phyloP scores from a whole-genome alignment of 2,797 vertebrate genomes.

The Crocidura indochinensis region DNA sequence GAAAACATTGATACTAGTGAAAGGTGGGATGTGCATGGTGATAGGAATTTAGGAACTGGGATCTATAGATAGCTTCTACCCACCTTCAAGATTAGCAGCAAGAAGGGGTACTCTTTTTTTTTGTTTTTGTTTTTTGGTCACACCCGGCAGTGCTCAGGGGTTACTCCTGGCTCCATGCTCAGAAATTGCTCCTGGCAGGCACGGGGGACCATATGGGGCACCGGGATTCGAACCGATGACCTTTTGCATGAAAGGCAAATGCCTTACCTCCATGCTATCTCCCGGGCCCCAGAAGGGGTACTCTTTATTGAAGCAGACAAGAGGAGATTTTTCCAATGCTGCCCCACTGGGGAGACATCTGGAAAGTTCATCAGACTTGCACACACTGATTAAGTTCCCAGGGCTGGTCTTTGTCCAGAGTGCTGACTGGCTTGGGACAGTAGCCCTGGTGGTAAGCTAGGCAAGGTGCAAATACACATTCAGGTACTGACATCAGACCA shows the following conservation, averaged over 20 bases:
- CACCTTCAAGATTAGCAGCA: conserved; percentile 1
- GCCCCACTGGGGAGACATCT: conserved; percentile 46
- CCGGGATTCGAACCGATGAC: too few species aligned
- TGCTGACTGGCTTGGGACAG: neutral
- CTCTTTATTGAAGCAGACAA: neutral
- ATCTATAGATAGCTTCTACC: neutral
- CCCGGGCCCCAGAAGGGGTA: too few species aligned
- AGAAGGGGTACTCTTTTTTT: conserved; percentile 51
- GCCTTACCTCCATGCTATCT: too few species aligned
- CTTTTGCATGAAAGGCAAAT: too few species aligned
- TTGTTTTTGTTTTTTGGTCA: too few species aligned
- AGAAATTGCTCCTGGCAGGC: too few species aligned
- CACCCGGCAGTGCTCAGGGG: too few species aligned
- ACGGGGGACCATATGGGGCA: too few species aligned
- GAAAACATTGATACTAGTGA: conserved; percentile 20
- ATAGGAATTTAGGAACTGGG: neutral
- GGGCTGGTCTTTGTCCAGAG: conserved; percentile 65
- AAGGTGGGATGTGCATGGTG: neutral
- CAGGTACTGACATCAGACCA: conserved; percentile 13
- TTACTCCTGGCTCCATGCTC: too few species aligned
- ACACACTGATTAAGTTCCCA: conserved; percentile 57
- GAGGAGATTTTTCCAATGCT: neutral
- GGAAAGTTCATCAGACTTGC: conserved; percentile 66
- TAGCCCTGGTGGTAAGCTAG: conserved; percentile 44
- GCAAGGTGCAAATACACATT: conserved; percentile 56